Base-by-base conservation (phyloP, 2,888 invertebrate species). In the Theretra japonica region DNA sequence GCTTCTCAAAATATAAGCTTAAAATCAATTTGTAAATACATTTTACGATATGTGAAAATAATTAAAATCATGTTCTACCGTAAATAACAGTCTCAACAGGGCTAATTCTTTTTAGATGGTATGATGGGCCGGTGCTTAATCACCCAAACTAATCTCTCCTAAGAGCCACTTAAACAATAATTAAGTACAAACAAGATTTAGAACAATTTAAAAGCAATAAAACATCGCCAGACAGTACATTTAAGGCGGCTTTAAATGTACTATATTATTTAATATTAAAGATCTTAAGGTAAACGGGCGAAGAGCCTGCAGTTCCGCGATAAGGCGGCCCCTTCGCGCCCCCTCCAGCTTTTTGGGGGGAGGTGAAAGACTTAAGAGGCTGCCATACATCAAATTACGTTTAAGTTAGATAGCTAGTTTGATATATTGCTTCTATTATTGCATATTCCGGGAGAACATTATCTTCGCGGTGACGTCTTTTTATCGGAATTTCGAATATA, bases 211-310 rank as follows among this genome's bases (percentile, higher is more conserved):
- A 75, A 76, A 75, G 73, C 80, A 82, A 90, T 92, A 91, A 90
- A 90, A 80, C 86, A 90, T 86, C 75, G 79, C 79, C 75, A 78
- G 81, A 80, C 81, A 82, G 79, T 88, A 86, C 80, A 85, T 89
- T 90, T 87, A 88, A 90, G 84, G 78, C 82, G 85, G 90, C 86
- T 91, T 89, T 90, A 91, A 92, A 88, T 91, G 90, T 91, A 89
- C 86, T 93, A 90, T 92, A 90, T 93, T 93, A 92, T 93, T 94
- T 92, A 93, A 93, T 94, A 94, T 94, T 94, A 94, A 93, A 93
- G 92, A 93, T 94, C 92, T 93, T 92, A 93, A 94, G 94, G 94
- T 94, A 92, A 92, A 88, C 90, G 92, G 87, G 90, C 80, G 88
- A 86, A 88, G 90, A 86, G 94, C 91, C 94, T 95, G 94, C 94